Percentiles rank a stretch among this genome's conserved stretches.
Evolutionary conservation across 2,888 invertebrate genomes (phyloP).

Genomic region (Adelognathus sp.): DNA sequence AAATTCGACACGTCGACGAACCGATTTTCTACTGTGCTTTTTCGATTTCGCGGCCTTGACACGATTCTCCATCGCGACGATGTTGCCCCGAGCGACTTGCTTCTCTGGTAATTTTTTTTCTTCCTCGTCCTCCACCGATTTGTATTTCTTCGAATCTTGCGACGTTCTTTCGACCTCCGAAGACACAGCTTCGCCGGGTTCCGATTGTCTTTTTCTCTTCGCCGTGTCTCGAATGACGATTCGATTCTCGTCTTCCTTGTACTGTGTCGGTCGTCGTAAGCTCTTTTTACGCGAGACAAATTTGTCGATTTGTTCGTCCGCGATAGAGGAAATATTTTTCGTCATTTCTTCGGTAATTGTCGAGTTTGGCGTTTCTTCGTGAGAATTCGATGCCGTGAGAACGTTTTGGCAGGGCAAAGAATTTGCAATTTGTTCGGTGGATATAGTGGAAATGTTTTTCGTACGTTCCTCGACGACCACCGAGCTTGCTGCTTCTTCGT

Average conservation of each 20-base stretch:
- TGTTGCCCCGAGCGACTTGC: neutral
- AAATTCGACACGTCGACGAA: neutral
- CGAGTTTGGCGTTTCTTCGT: too few species aligned
- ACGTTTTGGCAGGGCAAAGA: too few species aligned
- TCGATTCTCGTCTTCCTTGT: neutral
- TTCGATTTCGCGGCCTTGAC: neutral
- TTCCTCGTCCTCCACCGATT: neutral
- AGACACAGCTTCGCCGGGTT: neutral
- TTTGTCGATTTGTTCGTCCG: too few species aligned
- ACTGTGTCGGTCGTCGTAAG: too few species aligned
- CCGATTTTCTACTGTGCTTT: neutral
- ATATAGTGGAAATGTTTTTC: neutral
- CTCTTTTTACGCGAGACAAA: too few species aligned
- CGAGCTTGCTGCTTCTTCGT: too few species aligned
- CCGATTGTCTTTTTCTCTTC: neutral
- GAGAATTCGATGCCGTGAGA: too few species aligned
- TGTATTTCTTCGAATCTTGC: neutral
- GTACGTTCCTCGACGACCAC: neutral
- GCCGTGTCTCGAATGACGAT: neutral
- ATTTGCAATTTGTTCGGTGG: neutral
- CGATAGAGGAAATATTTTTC: too few species aligned
- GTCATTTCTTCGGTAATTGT: too few species aligned
- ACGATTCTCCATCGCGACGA: neutral
- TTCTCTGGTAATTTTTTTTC: neutral
- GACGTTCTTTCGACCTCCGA: neutral